These are phyloP conservation scores for Lycaon pictus DNA, from an alignment of 2,113 vertebrate genomes.

Conservation along the genomic window DNA sequence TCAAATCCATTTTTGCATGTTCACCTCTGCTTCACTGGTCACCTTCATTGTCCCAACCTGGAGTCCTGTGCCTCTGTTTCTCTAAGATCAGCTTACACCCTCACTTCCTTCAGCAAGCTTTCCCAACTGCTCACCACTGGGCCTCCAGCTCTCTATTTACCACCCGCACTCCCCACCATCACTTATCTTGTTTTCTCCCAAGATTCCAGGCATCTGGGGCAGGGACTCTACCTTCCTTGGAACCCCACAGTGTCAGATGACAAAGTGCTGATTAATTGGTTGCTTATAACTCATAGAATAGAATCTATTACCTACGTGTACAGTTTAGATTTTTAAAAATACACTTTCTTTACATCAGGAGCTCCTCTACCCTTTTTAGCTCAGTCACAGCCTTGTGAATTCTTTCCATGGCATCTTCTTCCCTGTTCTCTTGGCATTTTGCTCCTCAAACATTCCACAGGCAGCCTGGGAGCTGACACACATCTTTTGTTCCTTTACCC, in stretches of 20 bases:
- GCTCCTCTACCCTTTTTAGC: slow-evolving; percentile 58
- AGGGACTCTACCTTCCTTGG: background rate
- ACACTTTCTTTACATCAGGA: background rate
- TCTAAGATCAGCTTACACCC: background rate
- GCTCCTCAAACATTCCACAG: background rate
- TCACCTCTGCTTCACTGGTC: background rate
- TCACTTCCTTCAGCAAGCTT: background rate
- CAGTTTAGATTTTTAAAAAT: slow-evolving; percentile 46
- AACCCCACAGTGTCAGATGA: background rate
- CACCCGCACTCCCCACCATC: rapidly evolving
- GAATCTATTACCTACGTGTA: background rate
- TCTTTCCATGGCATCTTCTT: slow-evolving; percentile 50
- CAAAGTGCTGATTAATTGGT: background rate
- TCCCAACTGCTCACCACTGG: background rate
- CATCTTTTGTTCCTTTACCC: background rate
- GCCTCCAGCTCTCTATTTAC: background rate
- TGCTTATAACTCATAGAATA: background rate
- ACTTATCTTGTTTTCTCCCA: background rate
- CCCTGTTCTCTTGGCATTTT: slow-evolving; percentile 47
- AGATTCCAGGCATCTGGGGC: background rate
- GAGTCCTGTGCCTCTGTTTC: rapidly evolving
- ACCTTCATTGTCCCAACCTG: background rate
- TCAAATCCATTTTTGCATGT: background rate
- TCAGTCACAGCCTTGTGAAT: slow-evolving; percentile 39
- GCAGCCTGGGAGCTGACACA: background rate